phyloP scores from a whole-genome alignment of 2,888 invertebrate genomes.

The Platypus cylindrus region DNA sequence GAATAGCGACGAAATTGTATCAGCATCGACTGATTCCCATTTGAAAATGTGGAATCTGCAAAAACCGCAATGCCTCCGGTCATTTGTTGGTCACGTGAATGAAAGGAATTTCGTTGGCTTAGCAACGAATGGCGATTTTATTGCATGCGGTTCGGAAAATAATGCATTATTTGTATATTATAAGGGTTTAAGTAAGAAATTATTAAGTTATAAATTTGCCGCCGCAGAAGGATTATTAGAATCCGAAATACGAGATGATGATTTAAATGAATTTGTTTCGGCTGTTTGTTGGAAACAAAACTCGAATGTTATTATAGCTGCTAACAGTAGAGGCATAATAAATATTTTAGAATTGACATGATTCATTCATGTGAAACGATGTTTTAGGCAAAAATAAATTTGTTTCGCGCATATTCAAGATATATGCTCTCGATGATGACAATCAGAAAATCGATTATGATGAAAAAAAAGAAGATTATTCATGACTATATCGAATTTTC shows the following conservation, averaged over 20 bases:
- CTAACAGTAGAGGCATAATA: slow-evolving; percentile 88
- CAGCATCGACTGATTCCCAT: slow-evolving; percentile 85
- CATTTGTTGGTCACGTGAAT: slow-evolving; percentile 84
- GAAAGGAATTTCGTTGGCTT: slow-evolving; percentile 94
- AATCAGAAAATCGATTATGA: background rate
- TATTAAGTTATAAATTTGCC: slow-evolving; percentile 80
- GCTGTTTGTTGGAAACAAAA: slow-evolving; percentile 88
- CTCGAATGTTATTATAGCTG: slow-evolving; percentile 77
- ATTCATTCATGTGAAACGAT: too few relatives aligned
- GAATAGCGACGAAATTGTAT: slow-evolving; percentile 72
- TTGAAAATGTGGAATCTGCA: slow-evolving; percentile 84
- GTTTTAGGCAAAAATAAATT: too few relatives aligned
- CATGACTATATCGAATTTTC: background rate
- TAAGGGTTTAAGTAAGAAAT: slow-evolving; percentile 73
- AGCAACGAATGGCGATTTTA: slow-evolving; percentile 82
- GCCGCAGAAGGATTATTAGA: slow-evolving; percentile 65
- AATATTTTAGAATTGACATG: slow-evolving; percentile 72
- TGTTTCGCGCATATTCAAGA: background rate
- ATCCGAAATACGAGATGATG: slow-evolving; percentile 67
- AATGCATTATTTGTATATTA: slow-evolving; percentile 88
- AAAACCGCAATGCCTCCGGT: slow-evolving; percentile 61
- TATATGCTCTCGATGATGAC: background rate
- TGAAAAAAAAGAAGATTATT: background rate
- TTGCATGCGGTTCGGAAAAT: slow-evolving; percentile 91
- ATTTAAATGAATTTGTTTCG: slow-evolving; percentile 85